Evolutionary conservation across 2,888 invertebrate genomes (phyloP), one percentile per base, ranked within the genome.

Genomic region (Gerosis bhagava): DNA sequence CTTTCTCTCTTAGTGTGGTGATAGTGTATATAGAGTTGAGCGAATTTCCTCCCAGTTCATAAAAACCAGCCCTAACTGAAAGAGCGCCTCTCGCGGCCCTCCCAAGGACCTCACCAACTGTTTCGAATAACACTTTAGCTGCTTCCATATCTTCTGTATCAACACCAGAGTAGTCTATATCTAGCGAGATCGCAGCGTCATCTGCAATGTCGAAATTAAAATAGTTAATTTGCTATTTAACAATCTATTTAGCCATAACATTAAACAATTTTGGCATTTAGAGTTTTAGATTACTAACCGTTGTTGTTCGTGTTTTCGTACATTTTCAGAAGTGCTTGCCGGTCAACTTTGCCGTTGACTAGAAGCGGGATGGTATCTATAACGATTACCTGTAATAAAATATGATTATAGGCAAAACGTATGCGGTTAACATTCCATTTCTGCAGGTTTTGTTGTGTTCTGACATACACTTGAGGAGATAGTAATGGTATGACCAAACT

Each of bases 341-440:
- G 88, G 75, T 97, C 97, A 5, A 94, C 94, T 83, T 97, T 97
- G 0, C 97, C 97, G 69, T 97, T 97, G 0, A 96, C 95, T 19
- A 96, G 83, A 16, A 95, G 78, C 0, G 97, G 97, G 42, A 97
- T 90, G n/a, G 74, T 90, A 12, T 95, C 94, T 7, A 96, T 77
- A 1, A 94, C 81, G 12, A 95, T 91, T 0, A 94, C 91, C 90
- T 92, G 73, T 7, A 74, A 63, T 17, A 34, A 21, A 24, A 37
- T n/a, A n/a, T n/a, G n/a, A n/a, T n/a, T n/a, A n/a, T n/a, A n/a
- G n/a, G n/a, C n/a, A n/a, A n/a, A n/a, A n/a, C n/a, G n/a, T n/a
- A n/a, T n/a, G n/a, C n/a, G n/a, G n/a, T n/a, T n/a, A n/a, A n/a
- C n/a, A n/a, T n/a, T n/a, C n/a, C n/a, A n/a, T n/a, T n/a, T n/a